These are phyloP conservation scores for Pampusana beccarii DNA, from an alignment of 2,113 vertebrate genomes.

Conservation along the genomic window DNA sequence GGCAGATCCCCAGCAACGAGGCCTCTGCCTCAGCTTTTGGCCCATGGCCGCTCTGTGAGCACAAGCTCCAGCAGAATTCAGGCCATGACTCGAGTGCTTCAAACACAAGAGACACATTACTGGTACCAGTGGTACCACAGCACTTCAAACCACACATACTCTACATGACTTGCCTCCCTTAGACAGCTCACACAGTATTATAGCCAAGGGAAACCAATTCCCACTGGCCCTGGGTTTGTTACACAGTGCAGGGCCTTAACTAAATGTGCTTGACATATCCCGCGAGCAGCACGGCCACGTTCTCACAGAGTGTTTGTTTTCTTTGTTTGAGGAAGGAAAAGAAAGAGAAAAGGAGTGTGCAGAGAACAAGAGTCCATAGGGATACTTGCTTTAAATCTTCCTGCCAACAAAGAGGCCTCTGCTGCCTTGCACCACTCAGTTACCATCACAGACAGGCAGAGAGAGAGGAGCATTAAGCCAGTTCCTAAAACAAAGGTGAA, in stretches of 20 bases:
- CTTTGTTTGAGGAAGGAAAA: conserved; percentile 5
- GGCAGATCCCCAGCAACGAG: neutral
- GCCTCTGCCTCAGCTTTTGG: neutral
- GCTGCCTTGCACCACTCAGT: neutral
- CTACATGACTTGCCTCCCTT: neutral
- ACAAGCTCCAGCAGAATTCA: accelerated
- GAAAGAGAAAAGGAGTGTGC: neutral
- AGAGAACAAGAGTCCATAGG: neutral
- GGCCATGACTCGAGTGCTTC: neutral
- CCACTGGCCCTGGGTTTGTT: neutral
- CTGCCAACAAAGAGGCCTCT: neutral
- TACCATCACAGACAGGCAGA: neutral
- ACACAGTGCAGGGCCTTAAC: neutral
- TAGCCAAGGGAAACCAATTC: neutral
- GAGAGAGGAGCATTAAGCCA: neutral
- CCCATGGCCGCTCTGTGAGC: neutral
- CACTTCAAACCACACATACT: neutral
- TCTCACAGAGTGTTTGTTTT: neutral
- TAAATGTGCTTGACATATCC: neutral
- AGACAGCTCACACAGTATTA: neutral
- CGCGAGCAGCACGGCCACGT: neutral
- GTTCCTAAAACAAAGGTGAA: neutral
- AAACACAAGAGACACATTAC: accelerated
- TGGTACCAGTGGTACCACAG: accelerated
- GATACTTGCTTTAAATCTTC: neutral